phyloP scores from a whole-genome alignment of 2,888 invertebrate species.

The Sarcophaga rosellei region DNA sequence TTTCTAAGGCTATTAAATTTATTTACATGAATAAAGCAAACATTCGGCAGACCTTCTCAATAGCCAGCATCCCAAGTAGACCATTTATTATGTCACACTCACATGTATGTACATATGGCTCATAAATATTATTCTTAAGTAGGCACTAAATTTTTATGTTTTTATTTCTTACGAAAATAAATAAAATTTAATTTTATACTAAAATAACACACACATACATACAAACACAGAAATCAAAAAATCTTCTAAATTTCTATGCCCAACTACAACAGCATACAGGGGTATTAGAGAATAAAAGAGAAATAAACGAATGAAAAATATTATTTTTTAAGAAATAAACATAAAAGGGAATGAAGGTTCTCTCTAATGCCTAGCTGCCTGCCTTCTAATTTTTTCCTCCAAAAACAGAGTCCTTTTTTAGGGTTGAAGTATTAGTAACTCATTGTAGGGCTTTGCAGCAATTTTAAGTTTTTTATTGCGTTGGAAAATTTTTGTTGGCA shows the following conservation, averaged over 20 bases:
- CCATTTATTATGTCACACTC: background rate
- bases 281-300: no score
- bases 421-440: slow-evolving; percentile 2
- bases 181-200: slow-evolving; percentile 24
- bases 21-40: no score
- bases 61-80: no score
- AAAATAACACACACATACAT: background rate
- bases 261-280: no score
- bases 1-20: no score
- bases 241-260: background rate
- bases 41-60: no score
- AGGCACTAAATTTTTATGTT: slow-evolving; percentile 28
- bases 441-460: background rate
- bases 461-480: background rate
- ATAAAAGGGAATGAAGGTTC: slow-evolving; percentile 3
- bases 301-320: background rate
- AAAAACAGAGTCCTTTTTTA: background rate
- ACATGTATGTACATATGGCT: background rate
- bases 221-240: background rate
- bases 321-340: slow-evolving; percentile 25
- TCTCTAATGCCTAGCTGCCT: background rate
- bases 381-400: background rate
- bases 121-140: slow-evolving; percentile 29
- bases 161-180: background rate
- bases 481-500: slow-evolving; percentile 41